Evolutionary conservation across 2,888 invertebrate genomes (phyloP).

Genomic region (Mylabris sibirica): DNA sequence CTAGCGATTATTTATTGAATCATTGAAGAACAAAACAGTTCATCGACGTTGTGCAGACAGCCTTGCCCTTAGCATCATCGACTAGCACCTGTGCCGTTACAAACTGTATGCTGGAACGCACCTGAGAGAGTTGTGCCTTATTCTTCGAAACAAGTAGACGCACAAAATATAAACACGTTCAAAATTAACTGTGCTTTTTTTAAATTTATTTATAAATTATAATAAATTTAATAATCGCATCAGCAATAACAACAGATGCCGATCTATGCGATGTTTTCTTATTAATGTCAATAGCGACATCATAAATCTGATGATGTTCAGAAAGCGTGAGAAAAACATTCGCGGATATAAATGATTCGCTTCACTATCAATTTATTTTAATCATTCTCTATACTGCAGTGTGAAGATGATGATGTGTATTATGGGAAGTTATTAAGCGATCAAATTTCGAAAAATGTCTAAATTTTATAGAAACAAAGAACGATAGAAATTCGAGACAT

Average conservation of each 20-base stretch:
- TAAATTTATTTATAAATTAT: not conserved
- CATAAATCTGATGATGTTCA: conserved; percentile 2
- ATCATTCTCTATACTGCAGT: not conserved
- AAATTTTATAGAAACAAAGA: not conserved
- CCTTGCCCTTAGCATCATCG: conserved; percentile 43
- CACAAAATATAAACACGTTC: conserved; percentile 1
- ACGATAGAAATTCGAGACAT: not conserved
- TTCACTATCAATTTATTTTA: not conserved
- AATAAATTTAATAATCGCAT: not conserved
- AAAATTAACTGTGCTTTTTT: conserved; percentile 7
- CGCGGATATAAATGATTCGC: conserved; percentile 10
- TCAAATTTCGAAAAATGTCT: conserved; percentile 1
- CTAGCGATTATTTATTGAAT: no score
- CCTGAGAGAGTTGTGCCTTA: conserved; percentile 22
- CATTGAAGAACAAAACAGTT: not conserved
- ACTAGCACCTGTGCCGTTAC: conserved; percentile 41
- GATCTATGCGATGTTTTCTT: conserved; percentile 3
- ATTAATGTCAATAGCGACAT: conserved; percentile 12
- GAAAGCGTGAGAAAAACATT: conserved; percentile 10
- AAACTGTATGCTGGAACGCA: conserved; percentile 21
- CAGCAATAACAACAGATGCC: conserved; percentile 4
- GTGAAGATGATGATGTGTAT: not conserved
- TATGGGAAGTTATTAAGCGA: not conserved
- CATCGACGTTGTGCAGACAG: conserved; percentile 33
- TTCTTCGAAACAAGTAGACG: not conserved